Percentiles rank a stretch among this genome's conserved stretches.
These are phyloP conservation scores for Ageneiosus marmoratus DNA, from an alignment of 2,113 vertebrate genomes.

Conservation along the genomic window DNA sequence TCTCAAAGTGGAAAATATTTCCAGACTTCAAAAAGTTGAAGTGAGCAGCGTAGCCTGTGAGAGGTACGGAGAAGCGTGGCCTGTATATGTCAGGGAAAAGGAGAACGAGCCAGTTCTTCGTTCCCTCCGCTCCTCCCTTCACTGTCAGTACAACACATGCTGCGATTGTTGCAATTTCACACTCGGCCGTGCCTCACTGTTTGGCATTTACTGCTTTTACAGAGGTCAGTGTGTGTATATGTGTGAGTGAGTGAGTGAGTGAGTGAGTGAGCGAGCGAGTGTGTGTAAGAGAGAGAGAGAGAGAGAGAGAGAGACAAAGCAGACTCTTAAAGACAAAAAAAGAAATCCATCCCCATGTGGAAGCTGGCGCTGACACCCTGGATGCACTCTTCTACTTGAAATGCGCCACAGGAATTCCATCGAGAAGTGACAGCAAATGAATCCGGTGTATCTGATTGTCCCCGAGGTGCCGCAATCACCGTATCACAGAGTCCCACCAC, in stretches of 20 bases:
- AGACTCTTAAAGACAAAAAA: background rate
- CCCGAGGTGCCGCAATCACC: constrained; percentile 60
- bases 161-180: constrained; percentile 55
- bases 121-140: constrained; percentile 28
- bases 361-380: constrained; percentile 5
- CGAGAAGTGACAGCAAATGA: constrained; percentile 62
- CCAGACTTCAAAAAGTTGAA: constrained; percentile 42
- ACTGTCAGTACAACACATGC: constrained; percentile 51
- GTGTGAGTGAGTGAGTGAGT: background rate
- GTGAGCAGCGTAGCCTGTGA: constrained; percentile 21
- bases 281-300: too few species aligned
- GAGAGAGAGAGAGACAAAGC: too few species aligned
- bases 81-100: constrained; percentile 50
- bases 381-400: constrained; percentile 52
- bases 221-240: background rate
- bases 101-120: constrained; percentile 16
- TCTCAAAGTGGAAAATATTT: background rate
- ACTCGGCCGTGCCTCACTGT: constrained; percentile 43
- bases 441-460: constrained; percentile 63
- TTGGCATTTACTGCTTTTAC: constrained; percentile 37
- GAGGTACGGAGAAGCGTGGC: constrained; percentile 34
- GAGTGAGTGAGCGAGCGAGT: background rate
- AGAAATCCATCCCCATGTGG: constrained; percentile 10
- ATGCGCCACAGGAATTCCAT: constrained; percentile 60
- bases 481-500: constrained; percentile 58